phyloP scores from a whole-genome alignment of 2,888 invertebrate genomes.

The Camptogramma bilineatum region DNA sequence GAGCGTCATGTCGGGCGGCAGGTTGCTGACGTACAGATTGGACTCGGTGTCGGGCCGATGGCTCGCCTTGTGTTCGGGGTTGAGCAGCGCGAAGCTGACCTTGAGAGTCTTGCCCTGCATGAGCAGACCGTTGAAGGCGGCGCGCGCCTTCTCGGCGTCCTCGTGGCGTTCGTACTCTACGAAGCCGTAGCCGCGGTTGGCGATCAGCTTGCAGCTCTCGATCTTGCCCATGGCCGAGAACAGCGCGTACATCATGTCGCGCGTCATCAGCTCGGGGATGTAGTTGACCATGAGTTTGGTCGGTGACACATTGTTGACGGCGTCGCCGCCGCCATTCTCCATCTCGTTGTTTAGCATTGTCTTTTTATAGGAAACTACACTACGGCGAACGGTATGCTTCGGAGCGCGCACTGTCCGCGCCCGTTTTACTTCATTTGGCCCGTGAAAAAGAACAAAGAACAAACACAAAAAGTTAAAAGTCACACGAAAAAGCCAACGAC shows the following conservation, averaged over 20 bases:
- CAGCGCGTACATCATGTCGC: constrained; percentile 84
- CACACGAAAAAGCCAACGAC: constrained; percentile 79
- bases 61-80: constrained; percentile 81
- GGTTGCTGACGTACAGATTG: constrained; percentile 82
- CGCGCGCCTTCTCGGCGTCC: constrained; percentile 84
- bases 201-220: constrained; percentile 82
- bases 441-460: constrained; percentile 78
- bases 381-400: constrained; percentile 77
- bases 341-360: constrained; percentile 81
- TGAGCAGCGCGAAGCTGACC: constrained; percentile 82
- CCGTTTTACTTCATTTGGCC: constrained; percentile 80
- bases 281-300: constrained; percentile 86
- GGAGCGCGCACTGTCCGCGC: constrained; percentile 69
- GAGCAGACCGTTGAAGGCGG: constrained; percentile 81
- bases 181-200: constrained; percentile 82
- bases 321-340: constrained; percentile 86
- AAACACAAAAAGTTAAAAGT: constrained; percentile 76
- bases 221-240: constrained; percentile 84
- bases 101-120: constrained; percentile 84
- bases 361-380: constrained; percentile 77
- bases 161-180: constrained; percentile 83
- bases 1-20: constrained; percentile 82
- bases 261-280: constrained; percentile 84
- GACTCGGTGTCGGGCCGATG: constrained; percentile 83
- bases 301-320: constrained; percentile 83